These are phyloP conservation scores for Hemibagrus guttatus DNA, from an alignment of 2,797 vertebrate species.

Conservation along the genomic window DNA sequence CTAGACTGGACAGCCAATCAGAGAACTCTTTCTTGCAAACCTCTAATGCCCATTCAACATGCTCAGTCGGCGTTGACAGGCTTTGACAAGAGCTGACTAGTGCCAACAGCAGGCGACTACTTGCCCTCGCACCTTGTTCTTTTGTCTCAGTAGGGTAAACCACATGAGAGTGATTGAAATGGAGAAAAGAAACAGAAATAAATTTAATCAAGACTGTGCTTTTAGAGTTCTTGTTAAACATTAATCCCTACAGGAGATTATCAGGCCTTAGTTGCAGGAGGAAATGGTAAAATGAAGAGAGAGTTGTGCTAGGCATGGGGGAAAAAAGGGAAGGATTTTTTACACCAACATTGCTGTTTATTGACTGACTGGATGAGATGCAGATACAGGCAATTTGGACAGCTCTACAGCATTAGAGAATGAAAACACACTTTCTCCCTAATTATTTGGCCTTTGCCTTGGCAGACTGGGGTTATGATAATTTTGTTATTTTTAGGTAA, in stretches of 20 bases:
- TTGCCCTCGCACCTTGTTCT: conserved; percentile 2
- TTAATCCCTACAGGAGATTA: conserved; percentile 51
- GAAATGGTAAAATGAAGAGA: conserved; percentile 45
- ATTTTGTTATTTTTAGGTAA: conserved; percentile 67
- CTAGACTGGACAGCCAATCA: background rate
- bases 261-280: conserved; percentile 46
- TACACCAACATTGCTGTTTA: conserved; percentile 56
- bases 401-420: conserved; percentile 57
- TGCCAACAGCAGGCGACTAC: background rate
- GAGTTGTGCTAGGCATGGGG: background rate
- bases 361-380: conserved; percentile 57
- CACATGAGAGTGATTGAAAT: conserved; percentile 41
- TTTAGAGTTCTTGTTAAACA: conserved; percentile 58
- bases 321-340: conserved; percentile 34
- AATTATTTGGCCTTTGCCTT: conserved; percentile 66
- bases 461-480: conserved; percentile 64
- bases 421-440: conserved; percentile 66
- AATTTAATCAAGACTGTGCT: conserved; percentile 58
- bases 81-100: conserved; percentile 22
- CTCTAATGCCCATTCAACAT: background rate
- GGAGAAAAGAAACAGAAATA: conserved; percentile 51
- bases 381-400: conserved; percentile 58
- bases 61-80: conserved; percentile 1
- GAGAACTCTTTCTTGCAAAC: background rate
- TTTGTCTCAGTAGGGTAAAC: conserved; percentile 2